phyloP scores from a whole-genome alignment of 2,113 vertebrate species.

The Panthera uncia region DNA sequence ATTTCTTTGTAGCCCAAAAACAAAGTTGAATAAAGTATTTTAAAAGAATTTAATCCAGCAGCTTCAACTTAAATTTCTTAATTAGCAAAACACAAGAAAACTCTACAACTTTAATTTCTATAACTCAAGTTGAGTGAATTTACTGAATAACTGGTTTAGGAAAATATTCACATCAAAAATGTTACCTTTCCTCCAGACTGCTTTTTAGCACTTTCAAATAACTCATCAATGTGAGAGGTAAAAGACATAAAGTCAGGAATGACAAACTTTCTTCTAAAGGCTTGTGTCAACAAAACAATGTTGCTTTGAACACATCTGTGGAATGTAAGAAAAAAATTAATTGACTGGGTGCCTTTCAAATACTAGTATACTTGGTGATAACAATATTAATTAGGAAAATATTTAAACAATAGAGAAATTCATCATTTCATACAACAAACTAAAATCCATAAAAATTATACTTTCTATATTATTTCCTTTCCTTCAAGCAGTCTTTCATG shows the following conservation, averaged over 20 bases:
- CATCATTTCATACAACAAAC: constrained; percentile 12
- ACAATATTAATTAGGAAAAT: constrained; percentile 14
- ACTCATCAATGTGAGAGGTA: constrained; percentile 95
- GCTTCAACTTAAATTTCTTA: constrained; percentile 14
- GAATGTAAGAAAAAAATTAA: constrained; percentile 54
- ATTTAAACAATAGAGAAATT: neutral
- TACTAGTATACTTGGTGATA: neutral
- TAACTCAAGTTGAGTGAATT: neutral
- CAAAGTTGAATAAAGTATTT: constrained; percentile 31
- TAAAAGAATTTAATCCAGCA: constrained; percentile 7
- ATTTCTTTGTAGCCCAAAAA: neutral
- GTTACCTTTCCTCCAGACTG: constrained; percentile 95
- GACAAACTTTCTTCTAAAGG: constrained; percentile 99
- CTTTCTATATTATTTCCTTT: constrained; percentile 36
- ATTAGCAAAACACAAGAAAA: constrained; percentile 26
- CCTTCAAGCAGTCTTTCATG: constrained; percentile 25
- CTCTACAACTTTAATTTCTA: neutral
- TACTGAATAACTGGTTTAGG: neutral
- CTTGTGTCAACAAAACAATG: constrained; percentile 98
- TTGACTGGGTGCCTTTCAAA: neutral
- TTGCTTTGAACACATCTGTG: constrained; percentile 98
- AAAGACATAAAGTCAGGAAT: constrained; percentile 99
- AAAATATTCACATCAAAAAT: constrained; percentile 21
- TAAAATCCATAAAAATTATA: constrained; percentile 44
- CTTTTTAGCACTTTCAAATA: constrained; percentile 93